Evolutionary conservation across 2,797 vertebrate genomes (phyloP).

Genomic region (Crax fasciolata): DNA sequence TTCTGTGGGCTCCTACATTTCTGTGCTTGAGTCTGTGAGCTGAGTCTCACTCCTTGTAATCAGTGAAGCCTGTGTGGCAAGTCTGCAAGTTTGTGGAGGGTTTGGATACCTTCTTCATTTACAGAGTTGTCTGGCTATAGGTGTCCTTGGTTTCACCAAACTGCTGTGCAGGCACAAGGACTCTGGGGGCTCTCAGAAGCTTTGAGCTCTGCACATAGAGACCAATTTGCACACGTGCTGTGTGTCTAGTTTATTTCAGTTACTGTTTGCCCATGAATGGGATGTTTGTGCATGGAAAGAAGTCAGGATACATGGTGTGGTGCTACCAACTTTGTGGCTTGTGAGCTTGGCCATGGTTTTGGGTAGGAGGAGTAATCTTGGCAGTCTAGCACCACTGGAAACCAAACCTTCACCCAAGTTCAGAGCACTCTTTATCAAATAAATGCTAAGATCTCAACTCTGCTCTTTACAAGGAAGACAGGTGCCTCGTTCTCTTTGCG

Average conservation of each 20-base stretch:
- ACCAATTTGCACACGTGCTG: not conserved
- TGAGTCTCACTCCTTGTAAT: not conserved
- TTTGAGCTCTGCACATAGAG: not conserved
- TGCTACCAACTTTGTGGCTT: not conserved
- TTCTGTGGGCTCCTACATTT: not conserved
- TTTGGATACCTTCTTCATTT: not conserved
- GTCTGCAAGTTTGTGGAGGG: not conserved
- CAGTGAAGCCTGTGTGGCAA: not conserved
- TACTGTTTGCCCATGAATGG: not conserved
- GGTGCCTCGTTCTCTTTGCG: not conserved
- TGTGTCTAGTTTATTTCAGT: not conserved
- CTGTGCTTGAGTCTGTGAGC: not conserved
- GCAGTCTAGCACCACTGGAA: not conserved
- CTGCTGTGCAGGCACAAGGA: not conserved
- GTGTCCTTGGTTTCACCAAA: not conserved
- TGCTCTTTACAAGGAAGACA: not conserved
- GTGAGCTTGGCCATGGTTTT: not conserved
- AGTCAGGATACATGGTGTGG: not conserved
- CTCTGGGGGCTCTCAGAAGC: not conserved
- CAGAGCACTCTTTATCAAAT: not conserved
- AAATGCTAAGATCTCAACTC: not conserved
- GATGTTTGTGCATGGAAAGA: not conserved
- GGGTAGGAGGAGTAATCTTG: not conserved
- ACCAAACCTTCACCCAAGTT: not conserved
- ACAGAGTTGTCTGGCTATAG: not conserved